Evolutionary conservation across 2,888 invertebrate genomes (phyloP).

Genomic region (Theretra japonica): DNA sequence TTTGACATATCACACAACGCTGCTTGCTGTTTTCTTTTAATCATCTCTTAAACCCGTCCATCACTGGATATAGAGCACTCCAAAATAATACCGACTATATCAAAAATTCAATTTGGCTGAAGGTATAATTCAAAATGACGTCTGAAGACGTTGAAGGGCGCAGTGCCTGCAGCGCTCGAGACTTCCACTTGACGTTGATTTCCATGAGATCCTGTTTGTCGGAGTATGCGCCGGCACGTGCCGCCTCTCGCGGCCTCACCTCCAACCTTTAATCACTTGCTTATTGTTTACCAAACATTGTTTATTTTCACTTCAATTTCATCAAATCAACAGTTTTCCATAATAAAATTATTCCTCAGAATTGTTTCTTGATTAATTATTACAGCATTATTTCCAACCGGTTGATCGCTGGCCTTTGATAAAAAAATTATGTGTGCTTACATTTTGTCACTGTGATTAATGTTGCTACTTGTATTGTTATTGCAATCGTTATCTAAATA

Average conservation of each 20-base stretch:
- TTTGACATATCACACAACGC: no score
- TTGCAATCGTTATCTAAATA: no score
- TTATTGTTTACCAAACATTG: neutral
- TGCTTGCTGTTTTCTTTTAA: no score
- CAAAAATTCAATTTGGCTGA: neutral
- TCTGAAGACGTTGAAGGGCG: neutral
- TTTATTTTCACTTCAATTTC: neutral
- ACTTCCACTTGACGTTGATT: neutral
- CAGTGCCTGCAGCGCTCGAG: neutral
- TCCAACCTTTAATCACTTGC: neutral
- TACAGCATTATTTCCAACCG: no score
- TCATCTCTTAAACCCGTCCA: no score
- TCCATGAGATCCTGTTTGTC: slow-evolving; percentile 5
- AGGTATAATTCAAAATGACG: neutral
- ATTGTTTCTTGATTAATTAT: neutral
- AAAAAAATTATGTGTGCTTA: no score
- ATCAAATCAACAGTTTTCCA: neutral
- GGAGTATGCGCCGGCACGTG: slow-evolving; percentile 7
- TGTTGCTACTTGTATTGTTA: no score
- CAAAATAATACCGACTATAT: neutral
- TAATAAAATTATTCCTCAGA: neutral
- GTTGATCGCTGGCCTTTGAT: no score
- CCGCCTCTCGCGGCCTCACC: neutral
- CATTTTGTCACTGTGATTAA: no score
- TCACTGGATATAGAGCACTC: no score